Evolutionary conservation across 2,797 vertebrate species (phyloP).

Genomic region (Taenioides sp.): DNA sequence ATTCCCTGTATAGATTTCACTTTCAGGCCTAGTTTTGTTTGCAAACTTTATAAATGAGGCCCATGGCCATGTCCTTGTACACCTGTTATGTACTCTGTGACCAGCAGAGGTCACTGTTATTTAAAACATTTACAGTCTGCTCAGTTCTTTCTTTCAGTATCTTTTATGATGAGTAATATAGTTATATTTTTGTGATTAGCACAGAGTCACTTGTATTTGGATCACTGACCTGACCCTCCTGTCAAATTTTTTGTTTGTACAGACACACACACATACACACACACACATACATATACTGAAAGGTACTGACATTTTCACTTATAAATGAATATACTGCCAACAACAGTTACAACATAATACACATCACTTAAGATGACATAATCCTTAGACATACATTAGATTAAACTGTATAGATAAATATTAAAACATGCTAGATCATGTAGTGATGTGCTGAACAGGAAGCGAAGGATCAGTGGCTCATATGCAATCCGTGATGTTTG

Average conservation of each 20-base stretch:
- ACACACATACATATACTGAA: too few relatives aligned
- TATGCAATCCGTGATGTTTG: slow-evolving; percentile 35
- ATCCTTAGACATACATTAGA: too few relatives aligned
- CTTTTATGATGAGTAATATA: background rate
- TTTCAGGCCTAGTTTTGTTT: too few relatives aligned
- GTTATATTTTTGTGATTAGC: slow-evolving; percentile 2
- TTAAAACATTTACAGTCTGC: background rate
- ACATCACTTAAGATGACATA: too few relatives aligned
- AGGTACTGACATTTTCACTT: too few relatives aligned
- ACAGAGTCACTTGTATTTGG: background rate
- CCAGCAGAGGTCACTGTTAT: background rate
- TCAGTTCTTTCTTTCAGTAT: background rate
- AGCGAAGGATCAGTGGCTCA: slow-evolving; percentile 16
- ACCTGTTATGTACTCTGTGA: background rate
- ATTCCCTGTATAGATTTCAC: too few relatives aligned
- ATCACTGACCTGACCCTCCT: background rate
- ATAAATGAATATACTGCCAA: too few relatives aligned
- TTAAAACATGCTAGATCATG: too few relatives aligned
- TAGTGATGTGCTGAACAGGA: slow-evolving; percentile 3
- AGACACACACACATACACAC: too few relatives aligned
- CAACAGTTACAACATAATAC: too few relatives aligned
- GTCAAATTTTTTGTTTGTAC: background rate
- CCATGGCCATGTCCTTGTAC: background rate
- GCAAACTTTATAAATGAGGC: background rate
- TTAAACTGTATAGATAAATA: too few relatives aligned